phyloP scores from a whole-genome alignment of 2,113 vertebrate genomes.

The Fulmarus glacialis region DNA sequence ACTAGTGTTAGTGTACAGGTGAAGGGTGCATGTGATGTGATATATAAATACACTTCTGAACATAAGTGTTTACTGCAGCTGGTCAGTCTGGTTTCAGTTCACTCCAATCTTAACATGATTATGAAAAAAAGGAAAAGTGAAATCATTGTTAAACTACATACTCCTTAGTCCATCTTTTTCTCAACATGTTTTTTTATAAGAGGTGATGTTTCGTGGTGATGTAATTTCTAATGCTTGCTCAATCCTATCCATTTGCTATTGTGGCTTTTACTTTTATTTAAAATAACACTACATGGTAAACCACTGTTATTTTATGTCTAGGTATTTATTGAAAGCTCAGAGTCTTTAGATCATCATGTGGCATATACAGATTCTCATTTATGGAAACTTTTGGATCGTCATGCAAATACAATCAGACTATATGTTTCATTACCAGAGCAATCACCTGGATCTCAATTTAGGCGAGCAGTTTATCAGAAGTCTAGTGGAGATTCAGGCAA shows the following conservation, averaged over 20 bases:
- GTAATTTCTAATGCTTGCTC: not conserved
- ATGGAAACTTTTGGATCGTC: conserved; percentile 96
- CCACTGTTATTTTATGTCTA: conserved; percentile 45
- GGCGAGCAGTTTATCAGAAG: conserved; percentile 86
- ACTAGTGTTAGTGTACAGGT: not conserved
- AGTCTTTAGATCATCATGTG: conserved; percentile 86
- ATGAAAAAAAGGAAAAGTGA: not conserved
- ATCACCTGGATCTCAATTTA: conserved; percentile 84
- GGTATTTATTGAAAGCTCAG: conserved; percentile 97
- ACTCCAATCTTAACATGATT: not conserved
- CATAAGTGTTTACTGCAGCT: not conserved
- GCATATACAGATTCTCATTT: conserved; percentile 90
- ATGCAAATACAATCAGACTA: conserved; percentile 95
- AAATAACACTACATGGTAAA: not conserved
- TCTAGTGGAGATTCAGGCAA: conserved; percentile 74
- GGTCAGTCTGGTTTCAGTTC: not conserved
- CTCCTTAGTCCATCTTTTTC: not conserved
- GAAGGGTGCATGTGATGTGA: not conserved
- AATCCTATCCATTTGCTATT: not conserved
- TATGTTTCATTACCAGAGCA: conserved; percentile 92
- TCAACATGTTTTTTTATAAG: not conserved
- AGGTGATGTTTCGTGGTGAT: not conserved
- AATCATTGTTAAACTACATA: not conserved
- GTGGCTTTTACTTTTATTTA: not conserved
- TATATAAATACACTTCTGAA: not conserved